Evolutionary conservation across 2,888 invertebrate species (phyloP).

Genomic region (Stramonita haemastoma): DNA sequence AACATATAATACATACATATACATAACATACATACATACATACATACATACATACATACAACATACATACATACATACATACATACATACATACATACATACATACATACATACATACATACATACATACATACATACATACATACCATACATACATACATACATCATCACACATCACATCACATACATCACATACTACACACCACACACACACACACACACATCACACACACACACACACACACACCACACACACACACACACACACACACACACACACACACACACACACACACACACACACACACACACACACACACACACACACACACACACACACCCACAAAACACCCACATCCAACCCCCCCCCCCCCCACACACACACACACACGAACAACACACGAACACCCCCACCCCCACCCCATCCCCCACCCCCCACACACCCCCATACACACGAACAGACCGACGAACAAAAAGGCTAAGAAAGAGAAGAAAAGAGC

Average conservation of each 20-base stretch:
- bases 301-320: background rate
- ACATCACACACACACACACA: too few species aligned
- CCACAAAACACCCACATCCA: too few species aligned
- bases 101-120: conserved; percentile 1
- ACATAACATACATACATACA: too few species aligned
- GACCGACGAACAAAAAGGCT: background rate
- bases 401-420: too few species aligned
- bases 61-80: background rate
- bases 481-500: background rate
- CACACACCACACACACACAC: background rate
- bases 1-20: too few species aligned
- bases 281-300: conserved; percentile 17
- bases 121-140: conserved; percentile 9
- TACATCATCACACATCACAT: background rate
- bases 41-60: too few species aligned
- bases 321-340: too few species aligned
- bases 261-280: conserved; percentile 20
- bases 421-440: too few species aligned
- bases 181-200: too few species aligned
- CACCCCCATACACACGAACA: background rate
- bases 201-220: too few species aligned
- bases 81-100: background rate
- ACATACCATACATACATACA: conserved; percentile 1
- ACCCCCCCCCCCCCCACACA: too few species aligned
- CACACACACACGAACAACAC: background rate